phyloP scores from a whole-genome alignment of 2,113 vertebrate species.

The Bubo bubo region DNA sequence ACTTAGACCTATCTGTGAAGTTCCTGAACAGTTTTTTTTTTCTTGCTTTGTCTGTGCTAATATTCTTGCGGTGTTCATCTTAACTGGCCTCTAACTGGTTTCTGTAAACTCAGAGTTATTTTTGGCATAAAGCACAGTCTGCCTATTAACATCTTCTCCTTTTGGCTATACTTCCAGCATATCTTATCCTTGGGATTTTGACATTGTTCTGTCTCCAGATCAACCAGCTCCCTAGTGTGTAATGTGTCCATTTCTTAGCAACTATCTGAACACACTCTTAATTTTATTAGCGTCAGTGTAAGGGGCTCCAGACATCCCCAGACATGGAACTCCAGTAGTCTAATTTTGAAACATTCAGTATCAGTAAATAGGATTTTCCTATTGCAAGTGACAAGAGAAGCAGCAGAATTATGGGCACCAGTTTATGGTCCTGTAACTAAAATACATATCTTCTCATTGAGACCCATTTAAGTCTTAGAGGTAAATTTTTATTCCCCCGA shows the following conservation, averaged over 20 bases:
- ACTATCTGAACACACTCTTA: not conserved
- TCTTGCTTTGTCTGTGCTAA: not conserved
- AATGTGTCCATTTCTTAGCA: not conserved
- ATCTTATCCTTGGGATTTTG: not conserved
- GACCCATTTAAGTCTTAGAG: not conserved
- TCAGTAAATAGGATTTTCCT: slow-evolving; percentile 25
- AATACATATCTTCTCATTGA: slow-evolving; percentile 35
- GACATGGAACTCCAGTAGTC: not conserved
- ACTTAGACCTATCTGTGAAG: not conserved
- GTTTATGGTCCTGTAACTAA: slow-evolving; percentile 46
- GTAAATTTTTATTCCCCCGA: slow-evolving; percentile 13
- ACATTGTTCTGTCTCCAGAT: not conserved
- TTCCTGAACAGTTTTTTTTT: not conserved
- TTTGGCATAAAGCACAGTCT: not conserved
- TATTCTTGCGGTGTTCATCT: not conserved
- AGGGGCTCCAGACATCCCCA: not conserved
- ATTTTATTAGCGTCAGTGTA: not conserved
- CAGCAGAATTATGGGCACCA: not conserved
- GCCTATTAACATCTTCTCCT: not conserved
- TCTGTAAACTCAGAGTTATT: not conserved
- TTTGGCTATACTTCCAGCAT: not conserved
- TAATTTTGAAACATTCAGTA: not conserved
- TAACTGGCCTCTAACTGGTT: not conserved
- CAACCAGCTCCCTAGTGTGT: not conserved
- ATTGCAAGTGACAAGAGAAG: slow-evolving; percentile 9